phyloP scores from a whole-genome alignment of 2,113 vertebrate genomes.

The Scomber colias region DNA sequence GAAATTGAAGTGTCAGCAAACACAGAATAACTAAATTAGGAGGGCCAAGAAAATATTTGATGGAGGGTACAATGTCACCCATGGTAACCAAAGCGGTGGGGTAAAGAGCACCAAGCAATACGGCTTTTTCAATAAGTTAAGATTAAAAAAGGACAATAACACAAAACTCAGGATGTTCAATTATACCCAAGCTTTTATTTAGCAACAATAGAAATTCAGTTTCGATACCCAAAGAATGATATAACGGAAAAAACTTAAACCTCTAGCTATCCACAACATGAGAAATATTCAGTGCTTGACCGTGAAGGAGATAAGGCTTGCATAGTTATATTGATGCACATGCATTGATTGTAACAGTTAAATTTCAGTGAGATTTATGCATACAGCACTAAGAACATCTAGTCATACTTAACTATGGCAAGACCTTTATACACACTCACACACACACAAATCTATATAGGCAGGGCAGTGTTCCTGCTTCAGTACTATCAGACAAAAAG shows the following conservation, averaged over 20 bases:
- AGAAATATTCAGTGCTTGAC: slow-evolving; percentile 49
- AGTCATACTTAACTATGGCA: slow-evolving; percentile 32
- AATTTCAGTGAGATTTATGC: slow-evolving; percentile 40
- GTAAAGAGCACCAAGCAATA: too few relatives aligned
- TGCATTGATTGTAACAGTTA: slow-evolving; percentile 50
- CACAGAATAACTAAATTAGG: too few relatives aligned
- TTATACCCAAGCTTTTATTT: slow-evolving; percentile 79
- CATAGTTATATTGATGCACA: slow-evolving; percentile 73
- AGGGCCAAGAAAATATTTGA: too few relatives aligned
- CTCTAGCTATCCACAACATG: slow-evolving; percentile 56
- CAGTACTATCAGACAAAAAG: slow-evolving; percentile 25
- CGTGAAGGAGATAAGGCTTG: slow-evolving; percentile 68
- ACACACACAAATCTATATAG: slow-evolving; percentile 27
- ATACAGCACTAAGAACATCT: slow-evolving; percentile 38
- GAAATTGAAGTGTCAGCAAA: too few relatives aligned
- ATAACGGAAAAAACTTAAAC: slow-evolving; percentile 22
- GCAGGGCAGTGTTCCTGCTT: slow-evolving; percentile 41
- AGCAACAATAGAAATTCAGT: slow-evolving; percentile 80
- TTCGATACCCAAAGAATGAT: slow-evolving; percentile 49
- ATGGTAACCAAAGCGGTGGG: background rate
- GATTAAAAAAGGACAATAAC: background rate
- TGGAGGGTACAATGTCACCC: too few relatives aligned
- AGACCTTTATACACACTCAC: slow-evolving; percentile 47
- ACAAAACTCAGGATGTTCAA: slow-evolving; percentile 18
- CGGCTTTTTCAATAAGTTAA: background rate